phyloP scores from a whole-genome alignment of 2,113 vertebrate genomes.

The Pomatostomus ruficeps region DNA sequence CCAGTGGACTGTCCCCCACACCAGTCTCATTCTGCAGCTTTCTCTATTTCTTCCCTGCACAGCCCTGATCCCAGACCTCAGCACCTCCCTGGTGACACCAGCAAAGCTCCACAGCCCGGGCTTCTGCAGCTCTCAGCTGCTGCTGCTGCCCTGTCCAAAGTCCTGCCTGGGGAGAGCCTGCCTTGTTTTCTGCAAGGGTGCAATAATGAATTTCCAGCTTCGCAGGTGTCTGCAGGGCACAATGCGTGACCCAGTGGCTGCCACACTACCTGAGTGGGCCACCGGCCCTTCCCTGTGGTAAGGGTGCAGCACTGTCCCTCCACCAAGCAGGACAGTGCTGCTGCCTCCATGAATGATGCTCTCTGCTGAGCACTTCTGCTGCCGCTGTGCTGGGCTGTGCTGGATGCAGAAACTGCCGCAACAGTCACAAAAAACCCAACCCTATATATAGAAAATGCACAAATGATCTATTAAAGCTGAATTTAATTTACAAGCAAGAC shows the following conservation, averaged over 20 bases:
- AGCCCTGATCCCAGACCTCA: accelerated
- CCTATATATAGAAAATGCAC: not conserved
- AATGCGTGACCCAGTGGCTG: accelerated
- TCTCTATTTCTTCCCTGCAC: not conserved
- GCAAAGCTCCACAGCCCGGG: accelerated
- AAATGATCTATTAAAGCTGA: not conserved
- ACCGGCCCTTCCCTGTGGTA: too few species aligned
- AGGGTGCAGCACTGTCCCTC: not conserved
- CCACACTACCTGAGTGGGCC: not conserved
- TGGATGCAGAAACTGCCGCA: not conserved
- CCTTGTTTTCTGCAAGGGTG: not conserved
- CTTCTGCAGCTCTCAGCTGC: not conserved
- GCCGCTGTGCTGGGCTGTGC: not conserved
- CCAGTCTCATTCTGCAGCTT: not conserved
- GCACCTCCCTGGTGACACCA: too few species aligned
- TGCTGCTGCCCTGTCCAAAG: not conserved
- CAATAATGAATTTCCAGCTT: not conserved
- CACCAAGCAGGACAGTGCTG: not conserved
- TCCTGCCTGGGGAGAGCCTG: not conserved
- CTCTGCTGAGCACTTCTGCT: not conserved
- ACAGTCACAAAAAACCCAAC: not conserved
- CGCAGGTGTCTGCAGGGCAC: not conserved
- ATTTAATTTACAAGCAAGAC: not conserved
- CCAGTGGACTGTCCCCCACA: too few species aligned
- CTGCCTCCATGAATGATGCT: not conserved